Evolutionary conservation across 2,113 vertebrate species (phyloP).

Genomic region (Struthio camelus): DNA sequence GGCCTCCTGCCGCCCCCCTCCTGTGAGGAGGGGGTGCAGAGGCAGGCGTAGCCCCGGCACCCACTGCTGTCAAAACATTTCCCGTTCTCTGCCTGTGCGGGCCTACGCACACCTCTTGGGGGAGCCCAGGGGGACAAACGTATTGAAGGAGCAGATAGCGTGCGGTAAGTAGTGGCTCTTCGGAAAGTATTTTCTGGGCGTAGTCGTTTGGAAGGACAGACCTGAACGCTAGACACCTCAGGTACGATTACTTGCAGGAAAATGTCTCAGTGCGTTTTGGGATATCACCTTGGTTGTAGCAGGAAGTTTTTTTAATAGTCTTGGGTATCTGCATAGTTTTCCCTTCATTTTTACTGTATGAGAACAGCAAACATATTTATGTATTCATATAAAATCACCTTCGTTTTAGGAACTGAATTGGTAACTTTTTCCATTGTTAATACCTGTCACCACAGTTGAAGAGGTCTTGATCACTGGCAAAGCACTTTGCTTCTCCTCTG

Average conservation of each 20-base stretch:
- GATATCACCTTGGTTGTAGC: neutral
- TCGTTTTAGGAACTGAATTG: neutral
- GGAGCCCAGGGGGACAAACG: neutral
- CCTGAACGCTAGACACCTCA: neutral
- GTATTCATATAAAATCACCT: neutral
- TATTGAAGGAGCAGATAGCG: neutral
- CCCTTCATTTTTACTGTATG: neutral
- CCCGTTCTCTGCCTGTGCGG: rapidly evolving
- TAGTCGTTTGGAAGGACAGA: neutral
- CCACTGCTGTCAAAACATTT: neutral
- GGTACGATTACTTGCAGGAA: neutral
- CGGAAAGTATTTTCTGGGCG: neutral
- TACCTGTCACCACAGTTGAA: neutral
- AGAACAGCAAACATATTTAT: neutral
- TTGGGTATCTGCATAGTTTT: rapidly evolving
- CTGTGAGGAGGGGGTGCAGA: neutral
- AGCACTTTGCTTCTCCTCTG: neutral
- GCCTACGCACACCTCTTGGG: neutral
- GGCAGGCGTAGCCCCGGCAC: neutral
- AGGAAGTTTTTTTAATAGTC: neutral
- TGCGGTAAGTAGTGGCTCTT: neutral
- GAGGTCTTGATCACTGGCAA: neutral
- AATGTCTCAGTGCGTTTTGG: neutral
- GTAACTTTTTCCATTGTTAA: neutral
- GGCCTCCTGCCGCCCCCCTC: neutral